phyloP scores from a whole-genome alignment of 1,140 invertebrate species.

The Cydia fagiglandana region DNA sequence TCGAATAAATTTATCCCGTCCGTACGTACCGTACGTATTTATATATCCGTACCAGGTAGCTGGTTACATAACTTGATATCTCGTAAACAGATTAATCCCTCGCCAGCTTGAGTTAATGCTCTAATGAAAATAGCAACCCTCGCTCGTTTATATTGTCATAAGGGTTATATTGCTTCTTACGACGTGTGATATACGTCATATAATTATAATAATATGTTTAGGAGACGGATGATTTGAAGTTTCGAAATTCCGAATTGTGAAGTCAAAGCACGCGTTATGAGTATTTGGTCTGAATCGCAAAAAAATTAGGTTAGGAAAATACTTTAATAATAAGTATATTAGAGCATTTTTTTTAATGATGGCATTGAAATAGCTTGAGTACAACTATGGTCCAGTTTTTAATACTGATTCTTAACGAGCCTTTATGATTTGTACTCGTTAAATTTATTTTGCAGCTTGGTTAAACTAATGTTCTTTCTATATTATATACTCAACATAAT shows the following conservation, averaged over 20 bases:
- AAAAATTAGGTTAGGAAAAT: no score
- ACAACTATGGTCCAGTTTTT: no score
- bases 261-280: no score
- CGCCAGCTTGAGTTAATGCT: conserved; percentile 63
- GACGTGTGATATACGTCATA: conserved; percentile 43
- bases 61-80: conserved; percentile 57
- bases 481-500: no score
- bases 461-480: no score
- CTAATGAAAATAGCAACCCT: conserved; percentile 62
- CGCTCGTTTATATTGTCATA: conserved; percentile 43
- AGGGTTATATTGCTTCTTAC: conserved; percentile 60
- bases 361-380: no score
- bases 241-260: neutral
- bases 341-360: no score
- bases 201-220: neutral
- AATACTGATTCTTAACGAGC: no score
- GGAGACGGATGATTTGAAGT: neutral
- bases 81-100: conserved; percentile 67
- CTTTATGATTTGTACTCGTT: no score
- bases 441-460: no score
- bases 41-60: conserved; percentile 43
- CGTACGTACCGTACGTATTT: conserved; percentile 36
- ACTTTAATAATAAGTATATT: no score
- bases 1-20: neutral
- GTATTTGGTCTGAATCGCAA: no score